These are phyloP conservation scores for human DNA, from an alignment of 2,113 vertebrate genomes.

Conservation along the genomic window DNA sequence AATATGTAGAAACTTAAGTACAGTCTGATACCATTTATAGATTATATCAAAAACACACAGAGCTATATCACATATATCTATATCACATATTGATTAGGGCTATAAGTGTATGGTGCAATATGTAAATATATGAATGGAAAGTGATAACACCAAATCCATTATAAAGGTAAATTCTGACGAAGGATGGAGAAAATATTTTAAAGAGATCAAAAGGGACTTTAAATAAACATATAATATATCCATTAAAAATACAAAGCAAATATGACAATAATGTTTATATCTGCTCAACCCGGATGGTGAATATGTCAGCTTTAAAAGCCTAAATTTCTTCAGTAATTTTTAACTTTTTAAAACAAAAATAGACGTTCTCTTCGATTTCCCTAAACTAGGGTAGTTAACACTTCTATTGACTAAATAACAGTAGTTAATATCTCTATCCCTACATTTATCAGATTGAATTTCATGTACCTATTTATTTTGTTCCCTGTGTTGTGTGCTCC, in stretches of 20 bases:
- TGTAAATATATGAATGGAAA: not conserved
- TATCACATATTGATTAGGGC: not conserved
- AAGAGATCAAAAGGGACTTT: not conserved
- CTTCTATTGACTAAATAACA: not conserved
- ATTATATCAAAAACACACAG: not conserved
- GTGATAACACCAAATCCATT: not conserved
- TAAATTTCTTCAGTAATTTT: not conserved
- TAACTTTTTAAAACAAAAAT: not conserved
- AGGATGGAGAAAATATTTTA: not conserved
- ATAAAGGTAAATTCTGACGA: not conserved
- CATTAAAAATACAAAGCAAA: not conserved
- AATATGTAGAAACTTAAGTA: not conserved
- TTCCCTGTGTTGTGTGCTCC: not conserved
- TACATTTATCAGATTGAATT: not conserved
- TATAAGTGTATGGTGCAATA: not conserved
- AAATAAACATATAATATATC: not conserved
- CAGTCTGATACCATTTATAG: not conserved
- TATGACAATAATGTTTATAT: not conserved
- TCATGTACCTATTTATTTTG: not conserved
- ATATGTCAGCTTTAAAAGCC: not conserved
- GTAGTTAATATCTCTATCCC: not conserved
- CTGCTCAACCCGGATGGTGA: not conserved
- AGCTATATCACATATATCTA: not conserved
- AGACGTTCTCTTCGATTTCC: not conserved
- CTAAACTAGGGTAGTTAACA: not conserved